Evolutionary conservation across 2,797 vertebrate genomes (phyloP), one percentile per base, ranked within the genome.

Genomic region (Cirrhinus mrigala): DNA sequence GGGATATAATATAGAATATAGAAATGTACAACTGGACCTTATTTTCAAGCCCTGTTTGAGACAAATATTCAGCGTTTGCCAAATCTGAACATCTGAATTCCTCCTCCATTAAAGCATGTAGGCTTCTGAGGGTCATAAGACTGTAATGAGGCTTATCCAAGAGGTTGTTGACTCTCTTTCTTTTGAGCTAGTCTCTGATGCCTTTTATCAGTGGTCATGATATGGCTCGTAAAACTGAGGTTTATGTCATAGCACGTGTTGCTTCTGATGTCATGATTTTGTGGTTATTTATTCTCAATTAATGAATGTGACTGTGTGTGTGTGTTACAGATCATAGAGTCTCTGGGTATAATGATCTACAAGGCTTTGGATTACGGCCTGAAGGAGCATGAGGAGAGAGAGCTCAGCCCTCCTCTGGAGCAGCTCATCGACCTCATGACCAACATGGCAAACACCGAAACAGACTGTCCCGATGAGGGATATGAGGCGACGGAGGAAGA

Each of bases 321-420:
- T 68, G 5, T 68, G 6, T 90, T 86, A 9, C 76, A 99, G 98
- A 95, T 99, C 54, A 98, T 99, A 58, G 98, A 98, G 92, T 98
- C 98, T 0, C 92, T 99, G 88, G 98, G 97, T 40, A 96, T 99
- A 93, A 97, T 99, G 95, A 98, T 99, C 92, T 99, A 99, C 93
- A 99, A 99, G 95, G 98, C 98, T 29, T 91, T 99, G 94, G 98
- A 99, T 95, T 99, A 97, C 79, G 98, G 98, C 27, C 94, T 99
- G 93, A 99, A 99, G 91, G 97, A 98, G 82, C 98, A 95, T 6
- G 98, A 99, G 91, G 98, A 99, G 90, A 93, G 98, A 0, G 98
- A 99, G 85, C 95, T 99, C 86, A 99, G 97, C 90, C 97, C 97
- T 2, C 97, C 98, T 0, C 91, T 99, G 85, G 98, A 99, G 92